Evolutionary conservation across 1,140 invertebrate genomes (phyloP).

Genomic region (Drosophila tropicalis): DNA sequence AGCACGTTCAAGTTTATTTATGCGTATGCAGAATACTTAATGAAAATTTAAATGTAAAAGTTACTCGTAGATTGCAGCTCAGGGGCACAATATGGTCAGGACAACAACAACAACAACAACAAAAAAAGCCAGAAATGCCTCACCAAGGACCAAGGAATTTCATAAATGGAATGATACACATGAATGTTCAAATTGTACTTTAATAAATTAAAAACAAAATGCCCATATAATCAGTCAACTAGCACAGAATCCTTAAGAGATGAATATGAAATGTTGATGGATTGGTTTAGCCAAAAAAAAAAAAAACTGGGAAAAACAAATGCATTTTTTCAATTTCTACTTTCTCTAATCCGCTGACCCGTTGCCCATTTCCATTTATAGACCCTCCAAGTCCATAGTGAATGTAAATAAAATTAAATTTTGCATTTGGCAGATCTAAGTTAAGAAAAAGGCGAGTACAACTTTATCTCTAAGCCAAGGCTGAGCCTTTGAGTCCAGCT

Average conservation of each 20-base stretch:
- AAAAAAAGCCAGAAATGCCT: background rate
- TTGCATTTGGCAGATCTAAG: slow-evolving; percentile 13
- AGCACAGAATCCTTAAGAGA: background rate
- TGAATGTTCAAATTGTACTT: background rate
- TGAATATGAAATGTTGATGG: background rate
- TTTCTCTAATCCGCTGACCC: slow-evolving; percentile 9
- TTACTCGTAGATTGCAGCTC: slow-evolving; percentile 66
- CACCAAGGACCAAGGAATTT: slow-evolving; percentile 7
- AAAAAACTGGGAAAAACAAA: background rate
- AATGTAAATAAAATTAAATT: slow-evolving; percentile 34
- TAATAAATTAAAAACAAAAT: slow-evolving; percentile 19
- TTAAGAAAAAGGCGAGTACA: slow-evolving; percentile 18
- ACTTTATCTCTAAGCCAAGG: slow-evolving; percentile 38
- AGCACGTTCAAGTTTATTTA: slow-evolving; percentile 82
- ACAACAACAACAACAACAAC: background rate
- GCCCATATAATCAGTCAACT: background rate
- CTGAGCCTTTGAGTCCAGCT: slow-evolving; percentile 58
- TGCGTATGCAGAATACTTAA: slow-evolving; percentile 82
- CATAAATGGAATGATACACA: background rate
- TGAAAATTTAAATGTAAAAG: slow-evolving; percentile 82
- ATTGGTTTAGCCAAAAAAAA: background rate
- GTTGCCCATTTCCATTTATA: slow-evolving; percentile 33
- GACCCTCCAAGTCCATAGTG: background rate
- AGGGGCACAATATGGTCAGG: slow-evolving; percentile 3
- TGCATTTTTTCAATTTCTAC: background rate